These are phyloP conservation scores for Nyctibius bracteatus DNA, from an alignment of 2,113 vertebrate species.

Conservation along the genomic window DNA sequence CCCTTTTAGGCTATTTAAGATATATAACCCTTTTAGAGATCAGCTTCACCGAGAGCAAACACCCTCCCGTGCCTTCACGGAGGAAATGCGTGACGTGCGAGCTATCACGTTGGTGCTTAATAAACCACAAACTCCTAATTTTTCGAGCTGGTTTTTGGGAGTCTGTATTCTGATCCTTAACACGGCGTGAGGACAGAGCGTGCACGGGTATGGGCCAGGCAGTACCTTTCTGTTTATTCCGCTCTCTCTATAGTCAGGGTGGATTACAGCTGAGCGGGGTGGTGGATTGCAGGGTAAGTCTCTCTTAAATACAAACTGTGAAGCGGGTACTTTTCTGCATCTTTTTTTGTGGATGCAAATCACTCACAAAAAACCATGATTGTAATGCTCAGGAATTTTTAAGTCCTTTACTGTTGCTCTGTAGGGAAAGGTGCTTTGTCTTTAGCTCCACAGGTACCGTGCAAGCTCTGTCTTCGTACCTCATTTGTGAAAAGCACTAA, in stretches of 20 bases:
- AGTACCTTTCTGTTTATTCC: not conserved
- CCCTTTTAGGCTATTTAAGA: not conserved
- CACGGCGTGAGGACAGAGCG: not conserved
- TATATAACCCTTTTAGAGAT: not conserved
- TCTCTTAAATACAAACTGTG: not conserved
- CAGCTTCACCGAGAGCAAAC: not conserved
- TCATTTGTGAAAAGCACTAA: not conserved
- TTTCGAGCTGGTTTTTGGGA: not conserved
- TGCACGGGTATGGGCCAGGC: not conserved
- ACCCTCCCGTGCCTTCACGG: not conserved
- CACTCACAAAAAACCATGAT: not conserved
- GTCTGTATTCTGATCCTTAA: not conserved
- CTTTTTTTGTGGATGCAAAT: not conserved
- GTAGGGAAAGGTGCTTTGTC: not conserved
- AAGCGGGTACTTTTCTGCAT: not conserved
- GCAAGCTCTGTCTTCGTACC: not conserved
- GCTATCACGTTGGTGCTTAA: no score
- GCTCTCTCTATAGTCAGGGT: not conserved
- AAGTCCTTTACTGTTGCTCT: not conserved
- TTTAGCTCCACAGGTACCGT: not conserved
- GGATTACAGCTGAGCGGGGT: not conserved
- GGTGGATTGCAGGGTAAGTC: not conserved
- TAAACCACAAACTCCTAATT: not conserved
- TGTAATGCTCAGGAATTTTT: not conserved
- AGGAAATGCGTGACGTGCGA: accelerated